Evolutionary conservation across 53 echinoderm and acorn worm species (phyloP), one percentile per base, ranked within the genome.

Genomic region (Holothuria scabra): DNA sequence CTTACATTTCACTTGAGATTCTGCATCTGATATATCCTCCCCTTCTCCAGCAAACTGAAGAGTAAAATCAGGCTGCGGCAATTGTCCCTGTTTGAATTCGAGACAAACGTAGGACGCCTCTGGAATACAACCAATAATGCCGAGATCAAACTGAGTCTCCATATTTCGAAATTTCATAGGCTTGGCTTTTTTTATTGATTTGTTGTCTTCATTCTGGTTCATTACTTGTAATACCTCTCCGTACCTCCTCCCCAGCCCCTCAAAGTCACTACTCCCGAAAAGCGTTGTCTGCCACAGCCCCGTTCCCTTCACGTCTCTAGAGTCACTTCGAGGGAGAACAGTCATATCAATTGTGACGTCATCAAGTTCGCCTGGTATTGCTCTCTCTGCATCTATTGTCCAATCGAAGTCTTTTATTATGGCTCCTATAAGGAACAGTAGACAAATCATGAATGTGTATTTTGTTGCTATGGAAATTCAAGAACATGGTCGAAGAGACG

Each of bases 91-190:
- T 24, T 6, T 63, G 64, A 81, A 23, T 59, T 81, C 82, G 2
- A 81, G 8, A 64, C 82, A 81, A 10, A 81, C 82, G 60, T 81
- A 31, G 35, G 82, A 34, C 26, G 82, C 82, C 25, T 81, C 82
- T 18, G 37, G 22, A 2, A 64, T 81, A 21, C 82, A 81, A 4
- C 82, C 82, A 20, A 49, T 64, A 14, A 48, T 81, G 16, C 82
- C 82, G 10, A 81, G 62, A 46, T 81, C 82, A 20, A 81, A 81
- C 35, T 35, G n/a, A 5, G 82, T 81, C 37, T 21, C 32, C 32
- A 63, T 16, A 46, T 44, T 18, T 11, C 49, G 38, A 28, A 81
- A 63, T 12, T 48, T 63, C 22, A 81, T 32, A 1, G 82, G 82
- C 34, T 35, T 61, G 18, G 41, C 82, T 12, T 81, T 64, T 65